phyloP scores from a whole-genome alignment of 1,140 invertebrate genomes.

The silkworm (Bombyx mori) region DNA sequence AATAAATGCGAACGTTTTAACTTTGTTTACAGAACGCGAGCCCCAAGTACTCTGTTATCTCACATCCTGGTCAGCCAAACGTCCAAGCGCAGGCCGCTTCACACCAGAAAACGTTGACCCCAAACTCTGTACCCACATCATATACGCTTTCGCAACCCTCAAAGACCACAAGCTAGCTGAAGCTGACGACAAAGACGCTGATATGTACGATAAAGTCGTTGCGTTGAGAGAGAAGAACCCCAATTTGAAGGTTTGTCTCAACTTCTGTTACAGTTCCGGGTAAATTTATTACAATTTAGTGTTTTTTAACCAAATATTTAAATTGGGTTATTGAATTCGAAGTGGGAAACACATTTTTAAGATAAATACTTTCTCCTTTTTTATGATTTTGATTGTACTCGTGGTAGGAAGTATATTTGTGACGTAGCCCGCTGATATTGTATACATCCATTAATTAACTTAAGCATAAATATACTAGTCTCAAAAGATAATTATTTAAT shows the following conservation, averaged over 20 bases:
- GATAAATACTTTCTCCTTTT: too few relatives aligned
- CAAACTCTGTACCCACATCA: conserved; percentile 90
- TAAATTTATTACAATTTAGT: too few relatives aligned
- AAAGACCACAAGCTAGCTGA: conserved; percentile 87
- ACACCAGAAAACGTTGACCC: conserved; percentile 90
- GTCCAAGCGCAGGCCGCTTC: conserved; percentile 89
- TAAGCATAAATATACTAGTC: too few relatives aligned
- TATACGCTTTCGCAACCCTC: conserved; percentile 93
- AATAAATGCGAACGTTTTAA: neutral
- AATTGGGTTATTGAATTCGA: too few relatives aligned
- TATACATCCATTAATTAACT: too few relatives aligned
- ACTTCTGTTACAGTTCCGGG: too few relatives aligned
- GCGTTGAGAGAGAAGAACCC: conserved; percentile 91
- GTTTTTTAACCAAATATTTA: too few relatives aligned
- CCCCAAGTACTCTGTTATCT: conserved; percentile 93
- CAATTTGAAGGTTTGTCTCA: conserved; percentile 80
- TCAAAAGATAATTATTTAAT: too few relatives aligned
- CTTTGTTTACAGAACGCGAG: conserved; percentile 75
- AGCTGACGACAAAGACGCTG: conserved; percentile 83
- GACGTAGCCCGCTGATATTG: too few relatives aligned
- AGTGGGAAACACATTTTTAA: too few relatives aligned
- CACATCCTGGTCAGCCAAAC: conserved; percentile 94
- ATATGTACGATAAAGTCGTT: conserved; percentile 88
- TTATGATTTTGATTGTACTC: too few relatives aligned
- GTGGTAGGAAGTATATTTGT: too few relatives aligned